A percentile compares a stretch with the other conserved stretches of the same genome.
These are phyloP conservation scores for Gastracanthus pulcherrimus DNA, from an alignment of 2,888 invertebrate species.

Conservation along the genomic window DNA sequence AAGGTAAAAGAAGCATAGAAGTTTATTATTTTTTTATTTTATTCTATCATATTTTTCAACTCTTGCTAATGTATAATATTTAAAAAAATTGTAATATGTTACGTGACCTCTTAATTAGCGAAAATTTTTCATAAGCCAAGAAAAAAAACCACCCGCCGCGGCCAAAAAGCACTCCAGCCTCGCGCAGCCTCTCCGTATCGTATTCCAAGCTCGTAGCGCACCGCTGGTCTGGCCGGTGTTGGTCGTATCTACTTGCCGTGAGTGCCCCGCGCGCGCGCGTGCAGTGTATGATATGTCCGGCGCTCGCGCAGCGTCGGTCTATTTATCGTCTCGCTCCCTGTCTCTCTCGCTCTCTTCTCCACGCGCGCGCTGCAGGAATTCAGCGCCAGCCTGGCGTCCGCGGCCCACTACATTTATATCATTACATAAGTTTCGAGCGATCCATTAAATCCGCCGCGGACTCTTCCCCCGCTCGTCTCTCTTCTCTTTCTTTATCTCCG, in stretches of 20 bases:
- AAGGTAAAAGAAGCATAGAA: too few relatives aligned
- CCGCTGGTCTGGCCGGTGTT: constrained; percentile 1
- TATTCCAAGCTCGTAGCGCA: neutral
- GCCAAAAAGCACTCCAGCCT: neutral
- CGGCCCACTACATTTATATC: constrained; percentile 18
- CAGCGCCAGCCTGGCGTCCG: neutral
- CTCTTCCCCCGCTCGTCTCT: constrained; percentile 19
- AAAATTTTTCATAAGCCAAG: too few relatives aligned
- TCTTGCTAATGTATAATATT: too few relatives aligned
- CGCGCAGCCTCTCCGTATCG: neutral
- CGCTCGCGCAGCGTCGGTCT: constrained; percentile 26
- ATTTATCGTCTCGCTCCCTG: constrained; percentile 34
- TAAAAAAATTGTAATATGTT: too few relatives aligned
- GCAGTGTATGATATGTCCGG: too few relatives aligned
- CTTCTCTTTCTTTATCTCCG: constrained; percentile 16
- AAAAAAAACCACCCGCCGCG: neutral
- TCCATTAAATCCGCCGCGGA: neutral
- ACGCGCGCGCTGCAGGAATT: constrained; percentile 11
- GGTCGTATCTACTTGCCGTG: constrained; percentile 27
- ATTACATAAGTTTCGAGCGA: constrained; percentile 24
- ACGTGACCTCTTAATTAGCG: too few relatives aligned
- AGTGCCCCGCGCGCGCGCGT: too few relatives aligned
- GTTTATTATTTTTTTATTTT: too few relatives aligned
- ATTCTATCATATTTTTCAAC: too few relatives aligned
- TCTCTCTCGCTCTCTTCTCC: neutral